phyloP scores from a whole-genome alignment of 2,888 invertebrate genomes.

The Conops quadrifasciatus region DNA sequence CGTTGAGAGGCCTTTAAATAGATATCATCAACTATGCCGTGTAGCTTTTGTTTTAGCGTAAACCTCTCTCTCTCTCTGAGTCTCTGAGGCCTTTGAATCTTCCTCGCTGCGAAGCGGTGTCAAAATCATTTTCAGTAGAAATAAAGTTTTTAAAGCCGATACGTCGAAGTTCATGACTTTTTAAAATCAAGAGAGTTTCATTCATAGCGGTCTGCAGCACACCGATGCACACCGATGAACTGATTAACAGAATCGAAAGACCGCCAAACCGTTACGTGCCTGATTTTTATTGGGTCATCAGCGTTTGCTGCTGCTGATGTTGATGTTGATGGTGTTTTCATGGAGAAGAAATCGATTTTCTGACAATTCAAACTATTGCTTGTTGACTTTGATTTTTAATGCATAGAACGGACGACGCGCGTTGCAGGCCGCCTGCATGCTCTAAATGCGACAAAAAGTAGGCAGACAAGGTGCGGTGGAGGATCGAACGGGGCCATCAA shows the following conservation, averaged over 20 bases:
- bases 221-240: neutral
- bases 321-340: slow-evolving; percentile 5
- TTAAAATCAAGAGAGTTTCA: slow-evolving; percentile 8
- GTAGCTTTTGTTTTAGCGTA: no score
- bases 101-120: neutral
- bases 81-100: no score
- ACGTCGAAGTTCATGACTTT: slow-evolving; percentile 21
- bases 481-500: neutral
- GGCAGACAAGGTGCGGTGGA: neutral
- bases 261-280: neutral
- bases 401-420: slow-evolving; percentile 46
- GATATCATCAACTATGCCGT: no score
- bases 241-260: neutral
- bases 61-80: no score
- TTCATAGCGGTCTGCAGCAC: neutral
- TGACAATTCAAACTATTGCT: slow-evolving; percentile 43
- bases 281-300: slow-evolving; percentile 26
- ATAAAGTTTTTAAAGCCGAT: neutral
- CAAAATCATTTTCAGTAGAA: slow-evolving; percentile 24
- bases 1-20: no score
- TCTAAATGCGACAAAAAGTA: neutral
- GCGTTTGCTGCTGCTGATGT: neutral
- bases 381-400: slow-evolving; percentile 61
- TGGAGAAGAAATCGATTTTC: slow-evolving; percentile 41
- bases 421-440: neutral